Percentiles rank a stretch among this genome's conserved stretches.
Conservation (phyloP, 2,888 invertebrate species). For the Elysia crispata region DNA sequence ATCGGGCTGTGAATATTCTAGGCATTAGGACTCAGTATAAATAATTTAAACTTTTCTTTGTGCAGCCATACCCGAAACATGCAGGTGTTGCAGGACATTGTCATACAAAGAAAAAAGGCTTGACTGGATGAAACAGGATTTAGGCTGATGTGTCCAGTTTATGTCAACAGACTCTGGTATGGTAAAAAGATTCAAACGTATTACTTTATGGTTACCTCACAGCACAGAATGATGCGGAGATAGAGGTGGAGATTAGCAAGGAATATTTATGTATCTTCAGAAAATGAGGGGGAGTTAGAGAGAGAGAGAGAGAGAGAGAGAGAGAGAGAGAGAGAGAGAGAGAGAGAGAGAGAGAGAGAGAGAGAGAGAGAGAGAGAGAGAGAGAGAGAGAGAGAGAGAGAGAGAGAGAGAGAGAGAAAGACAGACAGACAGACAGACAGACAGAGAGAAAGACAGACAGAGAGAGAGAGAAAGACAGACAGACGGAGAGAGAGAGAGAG, state of each 20-base stretch:
- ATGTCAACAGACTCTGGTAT: too few species aligned
- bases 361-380: constrained; percentile 5
- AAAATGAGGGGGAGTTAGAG: background rate
- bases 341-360: background rate
- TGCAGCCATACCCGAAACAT: too few species aligned
- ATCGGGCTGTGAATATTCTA: too few species aligned
- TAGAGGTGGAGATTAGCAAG: too few species aligned
- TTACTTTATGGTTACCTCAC: background rate
- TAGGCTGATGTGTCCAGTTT: too few species aligned
- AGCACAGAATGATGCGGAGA: background rate
- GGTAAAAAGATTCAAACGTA: too few species aligned
- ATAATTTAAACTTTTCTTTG: too few species aligned
- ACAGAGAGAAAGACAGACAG: background rate
- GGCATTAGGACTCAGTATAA: too few species aligned
- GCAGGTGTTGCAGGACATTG: too few species aligned
- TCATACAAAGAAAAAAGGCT: too few species aligned
- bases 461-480: constrained; percentile 15
- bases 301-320: background rate
- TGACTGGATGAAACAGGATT: too few species aligned
- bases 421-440: background rate
- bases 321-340: constrained; percentile 3
- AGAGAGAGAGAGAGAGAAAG: background rate
- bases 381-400: constrained; percentile 6
- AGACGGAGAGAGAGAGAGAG: background rate
- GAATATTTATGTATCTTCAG: too few species aligned